Evolutionary conservation across 2,888 invertebrate genomes (phyloP), one percentile per base, ranked within the genome.

Genomic region (Chydorus sphaericus): DNA sequence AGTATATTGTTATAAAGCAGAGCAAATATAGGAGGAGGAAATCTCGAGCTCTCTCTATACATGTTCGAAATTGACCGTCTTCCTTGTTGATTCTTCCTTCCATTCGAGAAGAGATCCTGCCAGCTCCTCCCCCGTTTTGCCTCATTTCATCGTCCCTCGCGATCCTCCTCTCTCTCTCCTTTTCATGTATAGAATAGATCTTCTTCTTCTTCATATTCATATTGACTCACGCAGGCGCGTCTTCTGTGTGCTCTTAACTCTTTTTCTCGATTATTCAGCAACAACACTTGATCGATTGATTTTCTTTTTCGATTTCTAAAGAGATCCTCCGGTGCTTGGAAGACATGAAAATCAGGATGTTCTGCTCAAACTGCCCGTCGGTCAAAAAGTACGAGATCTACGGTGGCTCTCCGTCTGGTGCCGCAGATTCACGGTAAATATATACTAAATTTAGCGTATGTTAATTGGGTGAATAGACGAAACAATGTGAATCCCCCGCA

Each of bases 381-480:
- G 86, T 60, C 85, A 85, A 72, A 79, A 85, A 70, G 79, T 92
- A 68, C 76, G 82, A 65, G 90, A 92, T 72, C 85, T 91, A 72
- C 81, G 82, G 72, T 92, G 89, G 88, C 77, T 92, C 63, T 85
- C 89, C 61, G 87, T 93, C 49, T 92, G 91, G 91, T 90, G 90
- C 72, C 75, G 85, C 63, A 76, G 90, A 68, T 90, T 91, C 69
- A 87, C 88, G 65, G 91, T 91, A 70, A 83, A 82, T 59, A 44
- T 44, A 1, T n/a, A n/a, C n/a, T n/a, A n/a, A n/a, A n/a, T n/a
- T n/a, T n/a, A n/a, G n/a, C n/a, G n/a, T n/a, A n/a, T n/a, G n/a
- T n/a, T n/a, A n/a, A n/a, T n/a, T n/a, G n/a, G n/a, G n/a, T n/a
- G n/a, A n/a, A n/a, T n/a, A n/a, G n/a, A n/a, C n/a, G n/a, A n/a